Base-by-base conservation (phyloP, 1,140 invertebrate genomes). In the Tenebrio molitor region DNA sequence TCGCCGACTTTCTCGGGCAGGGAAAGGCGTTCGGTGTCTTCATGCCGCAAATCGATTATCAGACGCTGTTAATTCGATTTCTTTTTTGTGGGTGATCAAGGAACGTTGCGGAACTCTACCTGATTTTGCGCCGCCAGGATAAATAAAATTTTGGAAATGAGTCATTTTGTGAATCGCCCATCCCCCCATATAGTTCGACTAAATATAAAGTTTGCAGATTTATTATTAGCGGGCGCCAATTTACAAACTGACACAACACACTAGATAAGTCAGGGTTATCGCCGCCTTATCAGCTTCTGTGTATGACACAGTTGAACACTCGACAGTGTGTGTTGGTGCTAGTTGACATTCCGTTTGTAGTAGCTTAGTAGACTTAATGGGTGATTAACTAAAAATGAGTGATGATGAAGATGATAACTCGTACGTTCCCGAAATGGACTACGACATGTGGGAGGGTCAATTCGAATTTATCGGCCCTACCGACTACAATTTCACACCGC, bases 361-460 rank as follows among this genome's bases (percentile, higher is more conserved):
- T 2, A 3, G 3, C 12, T 12, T n/a, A 39, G 12, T 39, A 39
- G 12, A 58, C n/a, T 58, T 58, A 58, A 58, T 58, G 50, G 50
- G 50, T 29, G 23, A n/a, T 58, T 58, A 58, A 39, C 12, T 39
- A 34, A 78, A 82, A 81, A 84, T 84, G 83, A 82, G 79, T 80
- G 78, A 79, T 65, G 41, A 46, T 12, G 78, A 76, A 17, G 67
- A 70, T 46, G 69, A 69, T 69, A 81, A 80, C 70, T 79, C 83
- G 72, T 79, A 81, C 75, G 85, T 88, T 77, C 87, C 85, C 75
- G 90, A 91, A 72, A 84, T 93, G 79, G 92, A 93, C 81, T 92
- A 92, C 83, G 93, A 94, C 81, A 89, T 94, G 87, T 94, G 92
- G 92, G 91, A 93, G 80, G 93, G 92, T 42, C 93, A 94, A 84